These are phyloP conservation scores for Hirundo rustica DNA, from an alignment of 2,797 vertebrate genomes.

Conservation along the genomic window DNA sequence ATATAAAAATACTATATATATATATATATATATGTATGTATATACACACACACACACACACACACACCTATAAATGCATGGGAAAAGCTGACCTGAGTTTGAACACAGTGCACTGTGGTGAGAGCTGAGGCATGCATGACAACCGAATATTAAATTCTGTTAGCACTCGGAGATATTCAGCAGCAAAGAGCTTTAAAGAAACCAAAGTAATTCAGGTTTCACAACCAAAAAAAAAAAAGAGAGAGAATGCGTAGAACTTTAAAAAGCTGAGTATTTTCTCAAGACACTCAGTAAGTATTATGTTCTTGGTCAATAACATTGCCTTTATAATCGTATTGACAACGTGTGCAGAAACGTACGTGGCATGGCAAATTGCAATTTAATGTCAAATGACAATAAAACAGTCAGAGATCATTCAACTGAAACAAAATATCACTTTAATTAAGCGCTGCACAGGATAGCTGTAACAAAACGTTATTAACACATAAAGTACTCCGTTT, in stretches of 20 bases:
- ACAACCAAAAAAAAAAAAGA: neutral
- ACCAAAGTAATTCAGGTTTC: neutral
- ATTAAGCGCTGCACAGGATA: conserved; percentile 35
- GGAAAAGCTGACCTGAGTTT: neutral
- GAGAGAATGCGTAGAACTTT: neutral
- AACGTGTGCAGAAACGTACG: neutral
- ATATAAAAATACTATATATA: no score
- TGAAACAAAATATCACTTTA: conserved; percentile 58
- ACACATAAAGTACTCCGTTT: neutral
- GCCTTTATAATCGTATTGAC: conserved; percentile 50
- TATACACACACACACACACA: no score
- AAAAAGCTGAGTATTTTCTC: conserved; percentile 22
- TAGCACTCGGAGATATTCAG: conserved; percentile 25
- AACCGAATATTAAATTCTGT: conserved; percentile 54
- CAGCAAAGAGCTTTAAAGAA: conserved; percentile 44
- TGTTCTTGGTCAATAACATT: conserved; percentile 38
- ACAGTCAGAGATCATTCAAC: conserved; percentile 38
- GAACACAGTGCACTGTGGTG: neutral
- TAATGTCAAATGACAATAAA: conserved; percentile 63
- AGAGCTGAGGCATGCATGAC: neutral
- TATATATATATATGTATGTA: no score
- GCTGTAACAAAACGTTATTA: conserved; percentile 15
- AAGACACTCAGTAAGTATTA: conserved; percentile 4
- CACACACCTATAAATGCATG: neutral
- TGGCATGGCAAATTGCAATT: conserved; percentile 39